Base-by-base conservation (phyloP, 2,888 invertebrate species). In the Apoda limacodes region DNA sequence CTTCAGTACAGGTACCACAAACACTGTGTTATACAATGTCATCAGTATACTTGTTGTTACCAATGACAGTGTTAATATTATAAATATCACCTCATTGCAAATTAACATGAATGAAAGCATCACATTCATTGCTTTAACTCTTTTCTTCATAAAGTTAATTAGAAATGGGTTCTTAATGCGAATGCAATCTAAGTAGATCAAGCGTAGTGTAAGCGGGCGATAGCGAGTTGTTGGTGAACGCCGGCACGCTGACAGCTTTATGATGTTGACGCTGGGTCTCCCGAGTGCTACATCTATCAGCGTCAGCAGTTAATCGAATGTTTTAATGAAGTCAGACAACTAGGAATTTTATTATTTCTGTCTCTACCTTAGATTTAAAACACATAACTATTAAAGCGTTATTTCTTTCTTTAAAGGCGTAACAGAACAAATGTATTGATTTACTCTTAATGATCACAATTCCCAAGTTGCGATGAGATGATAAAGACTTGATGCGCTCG, bases 391-490 rank as follows among this genome's bases (percentile, higher is more conserved):
- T n/a, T n/a, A n/a, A n/a, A n/a, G n/a, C n/a, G n/a, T n/a, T n/a
- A n/a, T n/a, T n/a, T n/a, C n/a, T n/a, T n/a, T 7, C 17, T 7
- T 48, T 37, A 39, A 40, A 42, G 45, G 47, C 45, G 36, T 50
- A 47, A 47, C 46, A 42, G 46, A 44, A 40, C 47, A 52, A 54
- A 47, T 55, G 65, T 64, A 65, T 70, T 71, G 68, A 69, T 72
- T 72, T 74, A 71, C 66, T 68, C 60, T 59, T 69, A 76, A 75
- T 70, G 70, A 76, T 68, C 63, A 54, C 59, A 63, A 71, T 76
- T 74, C 64, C 61, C 72, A 67, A 64, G 63, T n/a, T n/a, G n/a
- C 67, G 62, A 60, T 55, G 52, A 49, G 55, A 58, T 64, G 71
- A 69, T 72, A 72, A 75, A 68, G 60, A 62, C 58, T 60, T 60